Percentiles rank a stretch among this genome's conserved stretches.
Evolutionary conservation across 2,888 invertebrate species (phyloP).

Genomic region (Drosophila emarginata): DNA sequence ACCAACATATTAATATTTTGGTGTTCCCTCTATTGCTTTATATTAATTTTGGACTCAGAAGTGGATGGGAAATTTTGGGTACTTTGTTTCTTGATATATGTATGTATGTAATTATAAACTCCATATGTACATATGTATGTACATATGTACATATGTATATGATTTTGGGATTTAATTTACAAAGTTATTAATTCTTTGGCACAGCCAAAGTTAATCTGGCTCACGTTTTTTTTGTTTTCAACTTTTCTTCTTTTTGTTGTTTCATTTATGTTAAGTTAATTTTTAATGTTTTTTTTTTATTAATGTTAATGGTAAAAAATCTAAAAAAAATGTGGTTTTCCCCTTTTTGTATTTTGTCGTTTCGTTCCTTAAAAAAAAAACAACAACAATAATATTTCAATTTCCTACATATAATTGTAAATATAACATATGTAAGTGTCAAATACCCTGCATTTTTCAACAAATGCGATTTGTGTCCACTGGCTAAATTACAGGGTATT

Average conservation of each 20-base stretch:
- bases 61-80: no score
- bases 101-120: no score
- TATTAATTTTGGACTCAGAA: no score
- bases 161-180: not conserved
- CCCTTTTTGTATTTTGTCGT: conserved; percentile 10
- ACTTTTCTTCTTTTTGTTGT: not conserved
- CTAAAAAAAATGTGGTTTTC: conserved; percentile 55
- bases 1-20: no score
- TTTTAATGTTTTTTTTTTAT: conserved; percentile 1
- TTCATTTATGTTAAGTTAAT: conserved; percentile 8
- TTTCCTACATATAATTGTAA: not conserved
- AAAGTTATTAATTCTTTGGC: not conserved
- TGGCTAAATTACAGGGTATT: conserved; percentile 2
- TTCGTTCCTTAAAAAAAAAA: conserved; percentile 36
- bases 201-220: not conserved
- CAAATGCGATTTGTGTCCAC: not conserved
- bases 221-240: not conserved
- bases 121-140: no score
- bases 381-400: not conserved
- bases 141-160: no score
- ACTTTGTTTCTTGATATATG: no score
- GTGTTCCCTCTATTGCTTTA: no score
- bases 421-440: not conserved
- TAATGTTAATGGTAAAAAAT: conserved; percentile 69
- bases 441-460: not conserved